phyloP scores from a whole-genome alignment of 35 echinoderm and acorn worm genomes.

The Anneissia japonica region DNA sequence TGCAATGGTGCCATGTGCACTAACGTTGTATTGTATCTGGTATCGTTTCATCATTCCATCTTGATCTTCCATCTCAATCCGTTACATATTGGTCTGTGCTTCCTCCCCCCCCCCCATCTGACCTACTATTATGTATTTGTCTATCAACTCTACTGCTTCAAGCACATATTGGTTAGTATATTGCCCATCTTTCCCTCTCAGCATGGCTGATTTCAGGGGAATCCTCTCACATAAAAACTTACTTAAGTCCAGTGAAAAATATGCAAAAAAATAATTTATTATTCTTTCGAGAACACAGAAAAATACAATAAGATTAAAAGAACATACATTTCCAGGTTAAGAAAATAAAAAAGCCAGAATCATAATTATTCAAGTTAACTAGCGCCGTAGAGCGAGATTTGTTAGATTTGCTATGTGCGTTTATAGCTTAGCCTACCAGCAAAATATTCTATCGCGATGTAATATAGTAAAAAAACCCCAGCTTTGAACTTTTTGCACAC shows the following conservation, averaged over 20 bases:
- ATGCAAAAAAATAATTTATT: not conserved
- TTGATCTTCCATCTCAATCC: slow-evolving; percentile 22
- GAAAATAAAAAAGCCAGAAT: not conserved
- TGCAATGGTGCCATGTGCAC: not conserved
- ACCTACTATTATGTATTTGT: slow-evolving; percentile 18
- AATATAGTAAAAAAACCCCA: too few species aligned
- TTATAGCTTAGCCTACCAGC: too few species aligned
- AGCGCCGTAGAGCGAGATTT: too few species aligned
- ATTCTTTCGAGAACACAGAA: not conserved
- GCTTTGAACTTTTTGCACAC: not conserved
- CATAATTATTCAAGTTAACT: too few species aligned
- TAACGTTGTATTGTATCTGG: not conserved
- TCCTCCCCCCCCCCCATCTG: slow-evolving; percentile 22
- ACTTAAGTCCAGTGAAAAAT: not conserved
- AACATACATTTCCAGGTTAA: not conserved
- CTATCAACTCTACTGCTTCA: slow-evolving; percentile 26
- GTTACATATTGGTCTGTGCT: too few species aligned
- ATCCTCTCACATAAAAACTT: not conserved
- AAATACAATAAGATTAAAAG: not conserved
- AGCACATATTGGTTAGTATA: too few species aligned
- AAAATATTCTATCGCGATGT: too few species aligned
- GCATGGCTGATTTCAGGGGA: not conserved
- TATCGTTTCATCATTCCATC: not conserved
- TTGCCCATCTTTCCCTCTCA: slow-evolving; percentile 17
- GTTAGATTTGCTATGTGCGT: too few species aligned